phyloP scores from a whole-genome alignment of 1,140 invertebrate genomes.

The Bombus waltoni region DNA sequence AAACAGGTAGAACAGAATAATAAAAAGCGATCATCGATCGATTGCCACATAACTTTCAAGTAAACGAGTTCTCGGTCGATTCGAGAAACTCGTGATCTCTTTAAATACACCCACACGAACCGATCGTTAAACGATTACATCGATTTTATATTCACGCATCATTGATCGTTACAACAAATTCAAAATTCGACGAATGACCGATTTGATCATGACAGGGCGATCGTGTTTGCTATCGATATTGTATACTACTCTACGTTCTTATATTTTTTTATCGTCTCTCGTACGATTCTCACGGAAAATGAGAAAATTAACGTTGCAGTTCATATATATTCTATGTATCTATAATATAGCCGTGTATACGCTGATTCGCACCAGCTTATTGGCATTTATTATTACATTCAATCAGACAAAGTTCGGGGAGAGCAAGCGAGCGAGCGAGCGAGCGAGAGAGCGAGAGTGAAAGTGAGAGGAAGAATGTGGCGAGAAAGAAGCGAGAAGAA shows the following conservation, averaged over 20 bases:
- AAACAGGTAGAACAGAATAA: background rate
- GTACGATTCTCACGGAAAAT: slow-evolving; percentile 47
- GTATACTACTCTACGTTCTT: slow-evolving; percentile 45
- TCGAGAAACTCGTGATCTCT: background rate
- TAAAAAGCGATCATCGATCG: slow-evolving; percentile 17
- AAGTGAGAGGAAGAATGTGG: background rate
- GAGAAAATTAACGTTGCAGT: slow-evolving; percentile 55
- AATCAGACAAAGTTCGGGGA: slow-evolving; percentile 17
- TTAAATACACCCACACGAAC: background rate
- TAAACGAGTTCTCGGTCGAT: background rate
- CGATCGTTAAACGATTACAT: slow-evolving; percentile 5
- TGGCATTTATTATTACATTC: slow-evolving; percentile 62
- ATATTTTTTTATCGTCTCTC: slow-evolving; percentile 43
- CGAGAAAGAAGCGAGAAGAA: slow-evolving; percentile 12
- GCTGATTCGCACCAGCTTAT: slow-evolving; percentile 60
- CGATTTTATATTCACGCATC: slow-evolving; percentile 41
- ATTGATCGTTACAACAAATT: slow-evolving; percentile 12
- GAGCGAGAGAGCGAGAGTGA: background rate
- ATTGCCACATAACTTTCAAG: slow-evolving; percentile 3
- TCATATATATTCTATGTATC: slow-evolving; percentile 53
- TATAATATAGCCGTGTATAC: slow-evolving; percentile 47
- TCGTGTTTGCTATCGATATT: slow-evolving; percentile 43
- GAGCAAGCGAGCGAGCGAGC: background rate
- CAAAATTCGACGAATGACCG: slow-evolving; percentile 11
- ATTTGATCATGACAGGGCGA: background rate